phyloP scores from a whole-genome alignment of 2,888 invertebrate species.

The Villa cingulata region DNA sequence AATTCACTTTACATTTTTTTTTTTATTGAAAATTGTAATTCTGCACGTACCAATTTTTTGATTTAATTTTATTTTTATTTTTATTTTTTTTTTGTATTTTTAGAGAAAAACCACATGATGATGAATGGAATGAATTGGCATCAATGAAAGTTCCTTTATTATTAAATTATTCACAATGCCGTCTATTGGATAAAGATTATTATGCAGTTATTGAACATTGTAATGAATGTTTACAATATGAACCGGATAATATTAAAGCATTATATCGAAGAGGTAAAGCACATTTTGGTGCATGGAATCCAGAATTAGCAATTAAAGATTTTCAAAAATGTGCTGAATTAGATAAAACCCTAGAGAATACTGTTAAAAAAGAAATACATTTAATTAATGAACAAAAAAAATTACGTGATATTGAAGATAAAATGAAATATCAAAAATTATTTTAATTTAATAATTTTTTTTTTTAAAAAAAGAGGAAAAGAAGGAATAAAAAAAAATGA shows the following conservation, averaged over 20 bases:
- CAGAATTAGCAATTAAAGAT: constrained; percentile 59
- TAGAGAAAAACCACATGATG: constrained; percentile 87
- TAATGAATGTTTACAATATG: constrained; percentile 67
- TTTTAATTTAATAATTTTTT: constrained; percentile 34
- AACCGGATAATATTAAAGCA: constrained; percentile 88
- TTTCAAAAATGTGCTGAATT: constrained; percentile 51
- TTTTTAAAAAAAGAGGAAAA: too few species aligned
- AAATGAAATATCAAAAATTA: constrained; percentile 53
- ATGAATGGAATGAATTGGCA: constrained; percentile 75
- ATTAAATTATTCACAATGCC: constrained; percentile 84
- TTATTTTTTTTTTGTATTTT: constrained; percentile 19
- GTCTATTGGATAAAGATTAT: constrained; percentile 67
- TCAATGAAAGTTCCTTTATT: constrained; percentile 71
- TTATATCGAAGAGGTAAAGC: constrained; percentile 84
- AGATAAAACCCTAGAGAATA: constrained; percentile 49
- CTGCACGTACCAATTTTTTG: too few species aligned
- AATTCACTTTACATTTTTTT: too few species aligned
- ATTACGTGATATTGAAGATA: constrained; percentile 56
- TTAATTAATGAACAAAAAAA: constrained; percentile 50
- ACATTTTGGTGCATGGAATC: constrained; percentile 84
- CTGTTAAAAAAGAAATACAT: constrained; percentile 59
- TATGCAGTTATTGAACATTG: constrained; percentile 88
- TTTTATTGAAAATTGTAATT: too few species aligned
- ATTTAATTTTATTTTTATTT: background rate
- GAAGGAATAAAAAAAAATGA: too few species aligned